Base-by-base conservation (phyloP, 2,797 vertebrate species). In the Tapirus indicus region DNA sequence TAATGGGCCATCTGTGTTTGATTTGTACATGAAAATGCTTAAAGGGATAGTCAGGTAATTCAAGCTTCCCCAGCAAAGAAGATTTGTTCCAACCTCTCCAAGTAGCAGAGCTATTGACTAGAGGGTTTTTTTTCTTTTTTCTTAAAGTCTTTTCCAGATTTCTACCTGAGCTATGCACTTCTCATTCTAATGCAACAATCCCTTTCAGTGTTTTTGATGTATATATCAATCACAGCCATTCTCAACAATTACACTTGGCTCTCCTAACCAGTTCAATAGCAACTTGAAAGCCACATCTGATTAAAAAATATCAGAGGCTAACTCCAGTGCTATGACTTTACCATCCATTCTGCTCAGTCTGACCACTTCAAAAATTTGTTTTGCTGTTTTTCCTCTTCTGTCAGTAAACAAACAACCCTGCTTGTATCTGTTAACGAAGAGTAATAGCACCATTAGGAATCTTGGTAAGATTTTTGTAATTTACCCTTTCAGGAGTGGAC, bases 1-100 rank as follows among this genome's bases (percentile, higher is more conserved):
- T 98, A 98, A 98, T 98, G 98, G 98, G 96, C 98, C 98, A 99
- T 98, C 98, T 99, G 98, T 98, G 98, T 99, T 99, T 99, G 98
- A 99, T 99, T 98, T 99, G 98, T 98, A 97, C 98, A 95, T 96
- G 97, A 98, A 98, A 98, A 97, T 98, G 96, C 97, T 99, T 98
- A 99, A 99, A 99, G 98, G 97, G 98, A 98, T 97, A 98, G 97
- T 97, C 98, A 98, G 98, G 98, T 99, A 99, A 98, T 98, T 98
- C 97, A 98, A 98, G 97, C 97, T 98, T 98, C 96, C 96, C 91
- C 87, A 93, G 91, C 91, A 96, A 97, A 97, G 90, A 98, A 95
- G 97, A 94, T 96, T 96, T 98, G 72, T 93, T 98, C 96, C 95
- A 98, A 79, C 83, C 98, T 97, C 71, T 98, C 25, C 35, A 95